Percentiles rank a stretch among this genome's conserved stretches.
These are phyloP conservation scores for Agonopterix subpropinquella DNA, from an alignment of 2,888 invertebrate species.

Conservation along the genomic window DNA sequence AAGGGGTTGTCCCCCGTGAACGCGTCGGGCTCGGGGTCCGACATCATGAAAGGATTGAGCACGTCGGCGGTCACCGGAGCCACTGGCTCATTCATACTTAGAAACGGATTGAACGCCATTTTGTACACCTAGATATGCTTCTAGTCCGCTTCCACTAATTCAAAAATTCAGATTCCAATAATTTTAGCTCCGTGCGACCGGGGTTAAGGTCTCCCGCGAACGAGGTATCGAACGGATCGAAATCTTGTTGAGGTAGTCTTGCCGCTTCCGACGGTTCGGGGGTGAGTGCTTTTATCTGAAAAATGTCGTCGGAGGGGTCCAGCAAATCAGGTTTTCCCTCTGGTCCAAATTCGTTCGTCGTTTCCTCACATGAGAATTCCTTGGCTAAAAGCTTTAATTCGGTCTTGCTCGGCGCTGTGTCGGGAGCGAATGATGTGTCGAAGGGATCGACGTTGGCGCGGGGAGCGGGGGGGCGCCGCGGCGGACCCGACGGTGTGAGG, in stretches of 20 bases:
- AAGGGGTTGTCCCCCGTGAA: constrained; percentile 79
- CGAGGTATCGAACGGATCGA: constrained; percentile 91
- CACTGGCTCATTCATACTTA: constrained; percentile 81
- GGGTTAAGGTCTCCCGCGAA: constrained; percentile 84
- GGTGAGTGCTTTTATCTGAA: constrained; percentile 82
- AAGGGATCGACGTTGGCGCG: constrained; percentile 82
- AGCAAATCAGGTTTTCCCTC: constrained; percentile 62
- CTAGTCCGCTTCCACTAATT: constrained; percentile 18
- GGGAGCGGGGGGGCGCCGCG: constrained; percentile 48
- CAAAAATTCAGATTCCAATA: constrained; percentile 84
- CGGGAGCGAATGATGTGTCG: constrained; percentile 89
- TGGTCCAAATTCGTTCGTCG: constrained; percentile 21
- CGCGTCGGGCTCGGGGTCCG: constrained; percentile 67
- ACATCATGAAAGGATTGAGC: constrained; percentile 82
- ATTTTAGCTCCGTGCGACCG: constrained; percentile 84
- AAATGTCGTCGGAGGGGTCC: constrained; percentile 71
- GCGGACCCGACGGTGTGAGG: constrained; percentile 69
- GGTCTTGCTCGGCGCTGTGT: constrained; percentile 85
- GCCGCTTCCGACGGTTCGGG: constrained; percentile 71
- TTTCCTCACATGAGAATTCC: constrained; percentile 79
- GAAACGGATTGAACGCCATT: constrained; percentile 87
- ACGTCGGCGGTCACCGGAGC: constrained; percentile 66
- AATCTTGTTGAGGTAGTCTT: constrained; percentile 47
- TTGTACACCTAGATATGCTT: constrained; percentile 20
- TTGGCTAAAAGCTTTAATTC: constrained; percentile 86